These are phyloP conservation scores for Xiphias gladius DNA, from an alignment of 2,113 vertebrate genomes.

Conservation along the genomic window DNA sequence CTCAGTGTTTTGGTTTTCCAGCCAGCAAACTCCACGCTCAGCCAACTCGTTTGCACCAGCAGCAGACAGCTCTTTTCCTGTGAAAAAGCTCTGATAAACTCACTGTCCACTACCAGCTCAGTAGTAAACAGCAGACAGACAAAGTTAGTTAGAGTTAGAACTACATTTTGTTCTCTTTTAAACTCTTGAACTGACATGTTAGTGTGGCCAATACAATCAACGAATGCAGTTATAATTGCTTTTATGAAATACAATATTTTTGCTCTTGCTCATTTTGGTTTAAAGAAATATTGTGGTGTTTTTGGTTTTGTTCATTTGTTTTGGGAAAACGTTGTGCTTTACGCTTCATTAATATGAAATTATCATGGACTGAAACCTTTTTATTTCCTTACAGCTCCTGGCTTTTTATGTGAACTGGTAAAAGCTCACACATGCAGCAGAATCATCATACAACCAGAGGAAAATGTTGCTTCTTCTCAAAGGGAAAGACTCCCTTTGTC, in stretches of 20 bases:
- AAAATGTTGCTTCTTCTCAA: slow-evolving; percentile 12
- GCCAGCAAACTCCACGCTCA: no score
- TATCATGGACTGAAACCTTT: neutral
- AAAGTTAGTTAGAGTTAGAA: no score
- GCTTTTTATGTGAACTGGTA: neutral
- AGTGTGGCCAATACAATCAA: neutral
- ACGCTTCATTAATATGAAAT: no score
- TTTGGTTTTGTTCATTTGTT: neutral
- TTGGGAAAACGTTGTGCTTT: no score
- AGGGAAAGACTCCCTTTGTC: neutral
- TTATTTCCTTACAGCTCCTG: slow-evolving; percentile 31
- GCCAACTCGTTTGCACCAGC: no score
- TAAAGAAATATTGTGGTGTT: neutral
- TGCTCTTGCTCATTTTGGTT: neutral
- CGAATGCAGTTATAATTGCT: neutral
- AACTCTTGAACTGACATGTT: no score
- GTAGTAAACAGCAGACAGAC: no score
- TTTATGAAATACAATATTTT: neutral
- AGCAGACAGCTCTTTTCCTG: no score
- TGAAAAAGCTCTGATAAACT: no score
- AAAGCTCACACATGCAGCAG: neutral
- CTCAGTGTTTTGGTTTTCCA: neutral
- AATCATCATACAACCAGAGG: neutral
- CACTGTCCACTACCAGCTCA: no score
- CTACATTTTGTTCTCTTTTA: no score